Base-by-base conservation (phyloP, 2,797 vertebrate species). In the Enteromius unitaeniatus region DNA sequence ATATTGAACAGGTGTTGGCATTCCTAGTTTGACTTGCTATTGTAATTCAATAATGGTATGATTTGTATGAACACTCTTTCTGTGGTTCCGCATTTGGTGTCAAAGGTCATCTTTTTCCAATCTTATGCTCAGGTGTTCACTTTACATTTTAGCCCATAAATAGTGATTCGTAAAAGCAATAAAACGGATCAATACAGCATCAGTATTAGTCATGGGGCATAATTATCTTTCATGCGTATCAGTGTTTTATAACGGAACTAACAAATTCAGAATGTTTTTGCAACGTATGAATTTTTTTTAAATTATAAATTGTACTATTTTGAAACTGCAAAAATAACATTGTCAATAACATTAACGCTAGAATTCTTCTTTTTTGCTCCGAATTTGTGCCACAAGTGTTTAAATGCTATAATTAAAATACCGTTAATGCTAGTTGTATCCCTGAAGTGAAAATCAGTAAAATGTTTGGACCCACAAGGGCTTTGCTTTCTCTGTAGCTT, bases 181-280 rank as follows among this genome's bases (percentile, higher is more conserved):
- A 58, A 69, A 77, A 78, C 13, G 11, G 34, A 83, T 83, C 81
- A 83, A 77, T 69, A 17, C 23, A 83, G 49, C 49, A 69, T 76
- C 47, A 47, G 49, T 91, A 88, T 91, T 17, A 47, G 49, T 74
- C 47, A 28, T 28, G 9, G 17, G 17, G 49, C 49, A 40, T 58
- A 42, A 53, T 58, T 14, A 60, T 58, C 19, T 58, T 60, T 19
- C 49, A 77, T 42, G 47, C 14, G 10, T 76, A 55, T 49, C 3
- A n/a, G 28, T 78, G 9, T n/a, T 65, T 17, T 79, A n/a, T n/a
- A 47, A 82, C 3, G 4, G 4, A 75, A 81, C 40, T 17, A 72
- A 60, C 37, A 45, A 19, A 62, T 47, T 73, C 40, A 73, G 8
- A 45, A 72, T 1, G 34, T 6, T 37, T 37, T 37, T 37, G 34